Conservation (phyloP, 1,140 invertebrate species). For the Diabrotica undecimpunctata region DNA sequence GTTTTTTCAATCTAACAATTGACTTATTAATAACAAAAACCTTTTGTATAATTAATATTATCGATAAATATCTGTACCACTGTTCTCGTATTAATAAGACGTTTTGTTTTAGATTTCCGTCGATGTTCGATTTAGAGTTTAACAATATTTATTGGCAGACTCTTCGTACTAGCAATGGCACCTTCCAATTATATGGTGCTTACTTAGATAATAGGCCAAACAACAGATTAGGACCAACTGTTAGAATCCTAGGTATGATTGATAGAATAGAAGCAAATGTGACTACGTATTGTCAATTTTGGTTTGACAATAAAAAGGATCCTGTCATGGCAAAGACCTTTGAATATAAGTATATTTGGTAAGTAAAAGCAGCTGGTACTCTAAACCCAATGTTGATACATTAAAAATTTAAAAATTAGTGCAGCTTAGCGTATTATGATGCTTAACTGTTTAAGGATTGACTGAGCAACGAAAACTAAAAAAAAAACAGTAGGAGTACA, state of each 20-base stretch:
- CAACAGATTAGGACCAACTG: constrained; percentile 72
- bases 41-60: too few species aligned
- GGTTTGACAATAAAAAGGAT: constrained; percentile 81
- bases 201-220: constrained; percentile 79
- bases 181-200: constrained; percentile 84
- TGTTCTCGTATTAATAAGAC: too few species aligned
- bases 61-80: too few species aligned
- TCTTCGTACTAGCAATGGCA: constrained; percentile 72
- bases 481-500: too few species aligned
- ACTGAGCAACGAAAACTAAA: not conserved
- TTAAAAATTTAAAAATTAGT: too few species aligned
- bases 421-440: too few species aligned
- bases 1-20: too few species aligned
- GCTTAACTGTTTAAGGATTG: not conserved
- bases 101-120: constrained; percentile 61
- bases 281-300: constrained; percentile 81
- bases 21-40: too few species aligned
- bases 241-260: constrained; percentile 87
- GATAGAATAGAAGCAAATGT: constrained; percentile 81
- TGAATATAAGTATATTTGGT: constrained; percentile 92
- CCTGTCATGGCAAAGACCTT: constrained; percentile 73
- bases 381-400: not conserved
- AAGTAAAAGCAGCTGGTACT: constrained; percentile 2
- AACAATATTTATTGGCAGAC: constrained; percentile 91
- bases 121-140: constrained; percentile 83